Evolutionary conservation across 2,888 invertebrate species (phyloP).

Genomic region (Oscheius sp.): DNA sequence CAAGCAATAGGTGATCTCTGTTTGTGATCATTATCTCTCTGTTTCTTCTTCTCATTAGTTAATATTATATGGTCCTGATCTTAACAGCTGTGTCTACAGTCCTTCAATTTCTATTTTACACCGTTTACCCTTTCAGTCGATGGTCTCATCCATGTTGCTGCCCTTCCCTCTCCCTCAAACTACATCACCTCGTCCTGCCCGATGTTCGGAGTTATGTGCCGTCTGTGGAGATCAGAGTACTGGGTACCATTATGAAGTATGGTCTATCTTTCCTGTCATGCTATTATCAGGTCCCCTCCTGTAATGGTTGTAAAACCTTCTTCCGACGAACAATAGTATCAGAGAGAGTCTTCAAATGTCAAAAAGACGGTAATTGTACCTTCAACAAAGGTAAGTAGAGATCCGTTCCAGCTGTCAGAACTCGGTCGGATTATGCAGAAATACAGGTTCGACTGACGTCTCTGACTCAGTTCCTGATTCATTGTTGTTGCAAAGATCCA

Average conservation of each 20-base stretch:
- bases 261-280: conserved; percentile 25
- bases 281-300: conserved; percentile 26
- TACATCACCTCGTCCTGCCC: conserved; percentile 13
- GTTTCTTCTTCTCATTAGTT: background rate
- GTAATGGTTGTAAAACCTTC: conserved; percentile 37
- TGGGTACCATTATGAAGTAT: conserved; percentile 43
- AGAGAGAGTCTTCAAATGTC: conserved; percentile 37
- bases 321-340: conserved; percentile 43
- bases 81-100: background rate
- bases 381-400: conserved; percentile 35
- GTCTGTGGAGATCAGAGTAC: conserved; percentile 43
- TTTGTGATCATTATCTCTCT: background rate
- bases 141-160: conserved; percentile 27
- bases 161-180: conserved; percentile 18
- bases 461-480: conserved; percentile 8
- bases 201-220: conserved; percentile 36
- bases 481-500: background rate
- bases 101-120: conserved; percentile 3
- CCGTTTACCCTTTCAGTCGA: background rate
- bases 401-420: background rate
- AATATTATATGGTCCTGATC: background rate
- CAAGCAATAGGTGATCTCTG: background rate
- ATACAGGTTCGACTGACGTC: conserved; percentile 8
- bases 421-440: conserved; percentile 16
- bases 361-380: conserved; percentile 38